phyloP scores from a whole-genome alignment of 2,888 invertebrate species.

The Ophioninae sp. region DNA sequence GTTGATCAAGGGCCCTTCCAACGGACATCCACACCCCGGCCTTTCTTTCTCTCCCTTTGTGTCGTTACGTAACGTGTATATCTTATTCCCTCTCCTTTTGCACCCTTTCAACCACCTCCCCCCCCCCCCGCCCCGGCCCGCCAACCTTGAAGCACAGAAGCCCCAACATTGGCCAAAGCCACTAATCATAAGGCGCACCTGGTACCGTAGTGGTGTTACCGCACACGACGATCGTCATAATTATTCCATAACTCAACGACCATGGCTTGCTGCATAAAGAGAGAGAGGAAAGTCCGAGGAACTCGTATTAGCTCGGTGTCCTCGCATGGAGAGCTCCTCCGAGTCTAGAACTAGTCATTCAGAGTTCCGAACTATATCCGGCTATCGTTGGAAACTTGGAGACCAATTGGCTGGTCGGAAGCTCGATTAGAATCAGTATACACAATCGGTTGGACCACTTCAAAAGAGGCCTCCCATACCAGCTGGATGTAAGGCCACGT shows the following conservation, averaged over 20 bases:
- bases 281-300: conserved; percentile 47
- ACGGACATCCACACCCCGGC: conserved; percentile 12
- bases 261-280: conserved; percentile 14
- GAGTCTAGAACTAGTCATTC: conserved; percentile 37
- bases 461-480: too few relatives aligned
- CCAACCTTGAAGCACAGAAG: conserved; percentile 57
- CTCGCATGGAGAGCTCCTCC: conserved; percentile 30
- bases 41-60: background rate
- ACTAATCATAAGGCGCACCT: conserved; percentile 74
- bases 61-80: background rate
- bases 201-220: conserved; percentile 66
- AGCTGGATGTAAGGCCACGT: too few relatives aligned
- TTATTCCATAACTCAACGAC: conserved; percentile 67
- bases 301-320: conserved; percentile 44
- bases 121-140: too few relatives aligned
- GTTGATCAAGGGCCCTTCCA: conserved; percentile 17
- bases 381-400: too few relatives aligned
- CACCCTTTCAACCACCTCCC: too few relatives aligned
- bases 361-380: conserved; percentile 31
- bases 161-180: conserved; percentile 65
- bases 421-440: too few relatives aligned
- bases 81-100: conserved; percentile 5
- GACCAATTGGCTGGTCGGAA: too few relatives aligned
- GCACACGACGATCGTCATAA: conserved; percentile 68
- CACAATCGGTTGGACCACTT: too few relatives aligned